Conservation (phyloP, 2,888 invertebrate species). For the Phrixothrix hirtus region DNA sequence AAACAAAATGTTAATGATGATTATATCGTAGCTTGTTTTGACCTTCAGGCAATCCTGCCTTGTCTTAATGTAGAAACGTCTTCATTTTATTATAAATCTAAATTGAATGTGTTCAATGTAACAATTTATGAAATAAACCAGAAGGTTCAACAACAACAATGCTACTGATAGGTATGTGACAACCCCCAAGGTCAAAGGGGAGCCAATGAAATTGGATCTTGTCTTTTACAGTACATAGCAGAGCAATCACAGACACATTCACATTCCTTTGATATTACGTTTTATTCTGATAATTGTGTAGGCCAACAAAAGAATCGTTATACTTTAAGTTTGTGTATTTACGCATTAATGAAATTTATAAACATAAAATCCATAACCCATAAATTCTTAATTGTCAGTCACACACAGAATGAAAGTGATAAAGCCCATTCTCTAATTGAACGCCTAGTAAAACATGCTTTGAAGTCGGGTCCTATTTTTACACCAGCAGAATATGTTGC, state of each 20-base stretch:
- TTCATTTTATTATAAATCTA: conserved; percentile 34
- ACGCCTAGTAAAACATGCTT: conserved; percentile 18
- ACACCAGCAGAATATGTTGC: conserved; percentile 4
- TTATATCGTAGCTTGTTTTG: conserved; percentile 21
- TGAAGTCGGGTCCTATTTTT: conserved; percentile 5
- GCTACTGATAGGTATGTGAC: conserved; percentile 21
- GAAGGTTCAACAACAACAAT: too few species aligned
- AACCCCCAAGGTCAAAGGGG: background rate
- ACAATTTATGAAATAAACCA: conserved; percentile 21
- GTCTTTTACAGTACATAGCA: background rate
- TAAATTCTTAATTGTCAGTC: conserved; percentile 41
- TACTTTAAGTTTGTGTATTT: background rate
- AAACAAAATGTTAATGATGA: conserved; percentile 17
- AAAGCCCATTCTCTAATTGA: conserved; percentile 45
- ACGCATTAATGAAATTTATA: too few species aligned
- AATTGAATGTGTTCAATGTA: conserved; percentile 30
- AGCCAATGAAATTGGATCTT: background rate
- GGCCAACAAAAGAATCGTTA: conserved; percentile 3
- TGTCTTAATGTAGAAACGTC: conserved; percentile 29
- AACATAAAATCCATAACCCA: too few species aligned
- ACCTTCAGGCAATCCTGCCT: conserved; percentile 33
- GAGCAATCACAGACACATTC: background rate
- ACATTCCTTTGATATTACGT: background rate
- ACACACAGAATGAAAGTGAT: conserved; percentile 43
- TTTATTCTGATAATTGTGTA: too few species aligned